Evolutionary conservation across 2,113 vertebrate species (phyloP).

Genomic region (Saguinus midas): DNA sequence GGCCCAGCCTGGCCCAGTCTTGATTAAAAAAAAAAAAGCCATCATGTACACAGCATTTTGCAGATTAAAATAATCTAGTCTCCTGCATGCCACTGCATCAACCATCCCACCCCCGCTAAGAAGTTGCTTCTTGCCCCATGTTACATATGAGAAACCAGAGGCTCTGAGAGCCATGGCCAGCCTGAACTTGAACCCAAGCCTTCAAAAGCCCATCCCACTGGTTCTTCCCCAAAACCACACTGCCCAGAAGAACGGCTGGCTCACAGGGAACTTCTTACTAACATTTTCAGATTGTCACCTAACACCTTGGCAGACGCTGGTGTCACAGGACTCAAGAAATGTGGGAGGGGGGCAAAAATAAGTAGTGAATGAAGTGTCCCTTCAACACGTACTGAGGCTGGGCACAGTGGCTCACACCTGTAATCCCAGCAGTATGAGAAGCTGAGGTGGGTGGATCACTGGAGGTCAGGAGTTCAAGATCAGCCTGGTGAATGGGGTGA

Average conservation of each 20-base stretch:
- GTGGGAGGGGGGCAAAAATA: fast-evolving
- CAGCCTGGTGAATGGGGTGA: neutral
- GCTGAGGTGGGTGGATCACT: neutral
- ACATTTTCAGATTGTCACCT: neutral
- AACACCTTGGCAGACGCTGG: neutral
- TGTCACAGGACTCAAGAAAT: neutral
- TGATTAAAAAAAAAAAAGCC: neutral
- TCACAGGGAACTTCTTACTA: neutral
- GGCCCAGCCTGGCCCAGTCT: neutral
- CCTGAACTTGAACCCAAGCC: neutral
- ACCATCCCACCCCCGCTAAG: neutral
- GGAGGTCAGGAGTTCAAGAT: neutral
- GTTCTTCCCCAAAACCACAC: neutral
- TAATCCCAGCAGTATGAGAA: neutral
- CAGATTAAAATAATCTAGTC: neutral
- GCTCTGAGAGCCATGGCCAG: neutral
- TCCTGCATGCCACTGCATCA: neutral
- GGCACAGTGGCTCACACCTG: neutral
- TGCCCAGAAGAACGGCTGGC: neutral
- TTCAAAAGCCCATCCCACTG: neutral
- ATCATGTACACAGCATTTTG: neutral
- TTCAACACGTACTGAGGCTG: neutral
- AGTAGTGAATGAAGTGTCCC: neutral
- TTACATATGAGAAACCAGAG: neutral
- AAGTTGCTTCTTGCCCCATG: neutral